Percentiles rank a stretch among this genome's conserved stretches.
Conservation (phyloP, 2,797 vertebrate species). For the Melanotaenia trifasciata region DNA sequence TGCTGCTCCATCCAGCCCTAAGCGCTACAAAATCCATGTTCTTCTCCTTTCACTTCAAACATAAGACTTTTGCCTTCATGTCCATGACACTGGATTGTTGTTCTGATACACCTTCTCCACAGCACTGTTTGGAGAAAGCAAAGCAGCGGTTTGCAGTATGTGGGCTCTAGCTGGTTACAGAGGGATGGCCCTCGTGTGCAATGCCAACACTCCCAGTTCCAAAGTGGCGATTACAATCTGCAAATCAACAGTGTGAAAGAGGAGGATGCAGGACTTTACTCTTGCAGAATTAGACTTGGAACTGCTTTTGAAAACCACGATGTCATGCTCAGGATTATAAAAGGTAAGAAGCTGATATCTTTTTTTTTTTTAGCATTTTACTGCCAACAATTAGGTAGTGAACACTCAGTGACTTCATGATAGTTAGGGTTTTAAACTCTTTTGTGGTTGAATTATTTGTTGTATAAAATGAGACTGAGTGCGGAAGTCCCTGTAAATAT, state of each 20-base stretch:
- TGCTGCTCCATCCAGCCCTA: background rate
- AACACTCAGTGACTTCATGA: background rate
- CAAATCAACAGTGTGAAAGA: constrained; percentile 61
- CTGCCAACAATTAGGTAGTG: background rate
- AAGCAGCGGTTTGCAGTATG: constrained; percentile 76
- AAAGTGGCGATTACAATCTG: constrained; percentile 70
- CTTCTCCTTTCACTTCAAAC: background rate
- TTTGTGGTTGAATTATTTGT: background rate
- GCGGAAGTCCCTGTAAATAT: background rate
- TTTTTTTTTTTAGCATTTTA: background rate
- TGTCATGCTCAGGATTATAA: constrained; percentile 74
- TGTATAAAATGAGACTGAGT: background rate
- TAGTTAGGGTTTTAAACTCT: background rate
- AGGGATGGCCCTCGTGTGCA: background rate
- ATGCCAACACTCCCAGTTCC: constrained; percentile 61
- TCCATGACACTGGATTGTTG: constrained; percentile 12
- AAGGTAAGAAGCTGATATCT: constrained; percentile 64
- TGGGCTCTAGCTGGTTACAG: constrained; percentile 40
- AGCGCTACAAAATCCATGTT: background rate
- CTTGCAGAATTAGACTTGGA: constrained; percentile 52
- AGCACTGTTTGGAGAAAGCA: constrained; percentile 80
- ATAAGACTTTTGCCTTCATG: background rate
- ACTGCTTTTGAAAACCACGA: fast-evolving
- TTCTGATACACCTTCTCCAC: constrained; percentile 10
- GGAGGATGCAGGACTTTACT: constrained; percentile 75